Conservation (phyloP, 2,888 invertebrate species). For the Arctia plantaginis region DNA sequence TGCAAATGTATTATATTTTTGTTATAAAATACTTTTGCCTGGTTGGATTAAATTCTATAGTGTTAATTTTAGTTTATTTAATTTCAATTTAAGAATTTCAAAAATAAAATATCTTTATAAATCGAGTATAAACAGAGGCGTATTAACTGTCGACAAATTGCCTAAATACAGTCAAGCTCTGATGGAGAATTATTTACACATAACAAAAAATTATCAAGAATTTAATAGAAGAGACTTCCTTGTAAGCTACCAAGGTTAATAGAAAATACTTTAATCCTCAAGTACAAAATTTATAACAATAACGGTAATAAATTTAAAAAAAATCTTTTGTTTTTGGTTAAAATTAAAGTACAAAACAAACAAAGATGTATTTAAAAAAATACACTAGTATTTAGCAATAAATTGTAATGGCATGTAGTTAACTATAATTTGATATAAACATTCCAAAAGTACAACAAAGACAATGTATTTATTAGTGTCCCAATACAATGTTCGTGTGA, state of each 20-base stretch:
- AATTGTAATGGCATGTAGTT: neutral
- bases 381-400: neutral
- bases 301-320: too few species aligned
- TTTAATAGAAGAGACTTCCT: neutral
- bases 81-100: too few species aligned
- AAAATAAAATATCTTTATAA: too few species aligned
- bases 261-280: neutral
- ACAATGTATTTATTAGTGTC: neutral
- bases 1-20: conserved; percentile 25
- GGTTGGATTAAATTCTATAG: neutral
- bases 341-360: too few species aligned
- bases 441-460: neutral
- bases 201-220: neutral
- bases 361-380: too few species aligned
- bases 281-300: neutral
- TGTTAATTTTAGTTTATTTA: too few species aligned
- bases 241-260: too few species aligned
- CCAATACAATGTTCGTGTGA: neutral
- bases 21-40: conserved; percentile 30
- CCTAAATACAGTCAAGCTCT: neutral
- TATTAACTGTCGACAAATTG: too few species aligned
- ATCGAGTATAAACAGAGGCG: too few species aligned
- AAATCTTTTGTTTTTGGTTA: too few species aligned
- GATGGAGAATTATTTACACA: neutral
- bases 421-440: neutral